Percentiles rank a stretch among this genome's conserved stretches.
phyloP scores from a whole-genome alignment of 2,888 invertebrate species.

The Diaprepes abbreviatus region DNA sequence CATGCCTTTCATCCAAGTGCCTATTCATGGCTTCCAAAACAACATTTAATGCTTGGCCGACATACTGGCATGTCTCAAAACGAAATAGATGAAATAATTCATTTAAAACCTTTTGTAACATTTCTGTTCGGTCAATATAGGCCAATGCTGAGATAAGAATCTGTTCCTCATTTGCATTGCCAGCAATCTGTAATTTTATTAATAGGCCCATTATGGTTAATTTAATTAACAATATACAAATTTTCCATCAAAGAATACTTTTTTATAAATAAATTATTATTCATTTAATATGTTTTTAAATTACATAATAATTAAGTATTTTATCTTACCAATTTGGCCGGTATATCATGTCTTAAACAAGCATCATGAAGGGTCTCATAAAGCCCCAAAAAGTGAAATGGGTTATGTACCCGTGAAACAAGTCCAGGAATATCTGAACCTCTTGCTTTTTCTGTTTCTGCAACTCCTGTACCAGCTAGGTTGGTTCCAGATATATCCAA shows the following conservation, averaged over 20 bases:
- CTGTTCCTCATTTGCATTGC: conserved; percentile 92
- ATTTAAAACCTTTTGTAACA: conserved; percentile 88
- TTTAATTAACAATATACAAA: too few species aligned
- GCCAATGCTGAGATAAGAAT: conserved; percentile 86
- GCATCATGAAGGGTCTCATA: conserved; percentile 92
- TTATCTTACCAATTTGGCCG: conserved; percentile 87
- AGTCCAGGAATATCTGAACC: conserved; percentile 90
- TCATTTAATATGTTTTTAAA: too few species aligned
- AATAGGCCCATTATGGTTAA: too few species aligned
- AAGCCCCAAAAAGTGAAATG: conserved; percentile 91
- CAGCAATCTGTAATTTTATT: conserved; percentile 87
- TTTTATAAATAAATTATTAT: too few species aligned
- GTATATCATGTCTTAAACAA: conserved; percentile 91
- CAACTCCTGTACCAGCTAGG: conserved; percentile 88
- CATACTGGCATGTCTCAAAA: conserved; percentile 83
- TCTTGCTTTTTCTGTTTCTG: conserved; percentile 68
- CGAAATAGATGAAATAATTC: conserved; percentile 91
- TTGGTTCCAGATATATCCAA: conserved; percentile 97
- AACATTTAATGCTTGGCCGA: conserved; percentile 81
- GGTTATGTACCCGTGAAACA: conserved; percentile 79
- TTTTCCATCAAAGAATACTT: too few species aligned
- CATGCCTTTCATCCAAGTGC: conserved; percentile 87
- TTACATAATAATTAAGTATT: too few species aligned
- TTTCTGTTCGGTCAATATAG: conserved; percentile 87
- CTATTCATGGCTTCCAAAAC: conserved; percentile 92